These are phyloP conservation scores for Luperina testacea DNA, from an alignment of 2,888 invertebrate species.

Conservation along the genomic window DNA sequence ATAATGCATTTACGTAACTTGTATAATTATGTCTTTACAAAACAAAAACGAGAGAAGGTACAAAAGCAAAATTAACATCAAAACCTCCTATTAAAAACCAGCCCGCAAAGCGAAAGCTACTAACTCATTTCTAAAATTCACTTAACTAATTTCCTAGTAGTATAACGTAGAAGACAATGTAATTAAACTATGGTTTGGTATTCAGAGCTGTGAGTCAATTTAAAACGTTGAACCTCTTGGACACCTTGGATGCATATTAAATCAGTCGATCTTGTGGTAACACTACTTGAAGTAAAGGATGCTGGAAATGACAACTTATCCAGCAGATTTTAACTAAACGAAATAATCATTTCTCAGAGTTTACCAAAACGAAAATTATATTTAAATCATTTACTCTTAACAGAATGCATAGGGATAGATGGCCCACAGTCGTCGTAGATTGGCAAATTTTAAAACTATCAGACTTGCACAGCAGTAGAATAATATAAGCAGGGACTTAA, in stretches of 20 bases:
- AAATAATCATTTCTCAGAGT: neutral
- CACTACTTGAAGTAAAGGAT: constrained; percentile 51
- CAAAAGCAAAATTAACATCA: neutral
- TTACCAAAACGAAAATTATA: neutral
- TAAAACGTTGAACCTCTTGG: constrained; percentile 84
- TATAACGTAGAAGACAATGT: constrained; percentile 66
- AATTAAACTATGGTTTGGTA: constrained; percentile 80
- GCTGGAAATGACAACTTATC: constrained; percentile 66
- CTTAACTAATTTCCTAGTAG: constrained; percentile 60
- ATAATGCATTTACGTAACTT: neutral
- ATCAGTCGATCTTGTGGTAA: constrained; percentile 78
- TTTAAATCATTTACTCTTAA: neutral
- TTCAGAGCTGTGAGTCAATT: constrained; percentile 83
- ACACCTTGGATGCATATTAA: constrained; percentile 87
- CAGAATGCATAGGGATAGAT: neutral
- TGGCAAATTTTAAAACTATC: too few relatives aligned
- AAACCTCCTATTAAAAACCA: neutral
- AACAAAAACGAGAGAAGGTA: neutral
- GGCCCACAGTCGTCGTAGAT: neutral
- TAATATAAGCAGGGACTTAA: too few relatives aligned
- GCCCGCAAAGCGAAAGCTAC: constrained; percentile 1
- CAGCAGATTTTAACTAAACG: neutral
- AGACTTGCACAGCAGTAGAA: neutral
- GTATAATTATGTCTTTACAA: neutral
- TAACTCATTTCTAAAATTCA: constrained; percentile 47